These are phyloP conservation scores for Nymphalis urticae DNA, from an alignment of 2,888 invertebrate genomes.

Conservation along the genomic window DNA sequence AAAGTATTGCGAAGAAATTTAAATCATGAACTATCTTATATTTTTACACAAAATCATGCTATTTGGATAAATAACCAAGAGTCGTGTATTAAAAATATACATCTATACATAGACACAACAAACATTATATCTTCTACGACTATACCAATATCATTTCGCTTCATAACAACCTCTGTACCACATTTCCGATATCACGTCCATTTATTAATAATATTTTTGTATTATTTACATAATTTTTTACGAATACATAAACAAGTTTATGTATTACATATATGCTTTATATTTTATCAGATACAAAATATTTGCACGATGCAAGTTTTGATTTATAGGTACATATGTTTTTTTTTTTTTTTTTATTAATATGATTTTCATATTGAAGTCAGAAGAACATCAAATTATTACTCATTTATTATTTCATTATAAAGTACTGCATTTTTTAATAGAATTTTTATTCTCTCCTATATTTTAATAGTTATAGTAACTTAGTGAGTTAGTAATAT, in stretches of 20 bases:
- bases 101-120: slow-evolving; percentile 9
- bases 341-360: neutral
- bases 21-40: too few relatives aligned
- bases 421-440: neutral
- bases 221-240: slow-evolving; percentile 1
- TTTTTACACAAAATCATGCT: too few relatives aligned
- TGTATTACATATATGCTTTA: neutral
- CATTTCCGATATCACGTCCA: neutral
- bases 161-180: neutral
- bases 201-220: neutral
- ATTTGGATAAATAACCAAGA: neutral
- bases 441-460: neutral
- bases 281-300: neutral
- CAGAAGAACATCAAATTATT: neutral
- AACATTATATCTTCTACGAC: neutral
- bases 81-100: slow-evolving; percentile 16
- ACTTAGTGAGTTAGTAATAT: neutral
- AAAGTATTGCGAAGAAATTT: neutral
- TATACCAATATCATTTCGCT: slow-evolving; percentile 3
- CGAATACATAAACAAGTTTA: neutral
- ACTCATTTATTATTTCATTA: neutral
- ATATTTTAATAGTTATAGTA: neutral
- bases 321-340: neutral
- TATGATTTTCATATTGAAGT: neutral
- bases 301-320: neutral